These are phyloP conservation scores for Bubalus kerabau DNA, from an alignment of 2,113 vertebrate genomes.

Conservation along the genomic window DNA sequence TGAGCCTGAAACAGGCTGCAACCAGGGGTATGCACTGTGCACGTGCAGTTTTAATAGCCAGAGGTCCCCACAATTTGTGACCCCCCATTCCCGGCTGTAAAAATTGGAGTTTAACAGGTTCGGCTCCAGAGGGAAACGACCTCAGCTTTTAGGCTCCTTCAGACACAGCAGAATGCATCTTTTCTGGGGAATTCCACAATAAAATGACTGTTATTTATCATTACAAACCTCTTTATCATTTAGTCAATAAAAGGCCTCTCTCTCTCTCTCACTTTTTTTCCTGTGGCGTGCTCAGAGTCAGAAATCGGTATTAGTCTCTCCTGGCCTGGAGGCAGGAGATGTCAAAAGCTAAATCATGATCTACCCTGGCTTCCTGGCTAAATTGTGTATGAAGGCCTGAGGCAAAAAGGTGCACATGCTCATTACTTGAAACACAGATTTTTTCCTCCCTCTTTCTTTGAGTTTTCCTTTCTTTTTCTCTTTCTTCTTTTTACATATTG, in stretches of 20 bases:
- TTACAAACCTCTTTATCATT: conserved; percentile 99
- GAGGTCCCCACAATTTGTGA: conserved; percentile 90
- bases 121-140: conserved; percentile 84
- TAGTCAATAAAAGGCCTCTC: conserved; percentile 99
- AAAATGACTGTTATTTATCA: conserved; percentile 99
- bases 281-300: conserved; percentile 95
- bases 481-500: conserved; percentile 79
- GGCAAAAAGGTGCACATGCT: conserved; percentile 99
- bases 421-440: conserved; percentile 97
- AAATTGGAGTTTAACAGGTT: conserved; percentile 94
- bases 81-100: conserved; percentile 85
- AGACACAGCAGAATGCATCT: conserved; percentile 96
- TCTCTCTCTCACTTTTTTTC: conserved; percentile 88
- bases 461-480: conserved; percentile 73
- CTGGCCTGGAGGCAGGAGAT: conserved; percentile 96
- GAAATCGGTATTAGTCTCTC: conserved; percentile 99
- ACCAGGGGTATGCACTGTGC: conserved; percentile 79
- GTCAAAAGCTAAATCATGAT: conserved; percentile 99
- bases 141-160: conserved; percentile 90
- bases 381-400: conserved; percentile 99
- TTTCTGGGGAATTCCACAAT: conserved; percentile 99
- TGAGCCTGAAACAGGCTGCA: conserved; percentile 78
- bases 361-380: conserved; percentile 99
- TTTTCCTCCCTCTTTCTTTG: conserved; percentile 67
- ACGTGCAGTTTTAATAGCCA: conserved; percentile 87